Base-by-base conservation (phyloP, 2,113 vertebrate genomes). In the Nestor notabilis region DNA sequence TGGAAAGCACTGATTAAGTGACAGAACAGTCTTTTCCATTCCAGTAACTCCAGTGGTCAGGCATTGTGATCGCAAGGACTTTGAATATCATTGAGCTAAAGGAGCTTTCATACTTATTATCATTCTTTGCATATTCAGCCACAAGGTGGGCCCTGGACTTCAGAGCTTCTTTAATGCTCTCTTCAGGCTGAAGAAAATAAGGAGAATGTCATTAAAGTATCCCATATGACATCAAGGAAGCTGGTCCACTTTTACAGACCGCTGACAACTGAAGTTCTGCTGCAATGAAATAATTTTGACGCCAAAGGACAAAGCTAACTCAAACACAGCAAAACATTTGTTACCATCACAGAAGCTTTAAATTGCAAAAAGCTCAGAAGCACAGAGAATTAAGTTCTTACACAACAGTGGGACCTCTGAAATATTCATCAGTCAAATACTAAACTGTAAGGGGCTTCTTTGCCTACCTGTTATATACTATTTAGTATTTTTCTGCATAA, bases 31-130 rank as follows among this genome's bases (percentile, higher is more conserved):
- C 95, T 87, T 95, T 97, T 94, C 86, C 92, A 84, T 92, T 95
- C 89, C 94, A 96, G 90, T 95, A 81, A 94, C 83, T 96, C 88
- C 83, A 95, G 94, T 97, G 92, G 93, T 89, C 96, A 97, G 86
- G 69, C 80, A 71, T 58, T 94, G 87, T 90, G 95, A 88, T 88
- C 61, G 41, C 78, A 93, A 96, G 87, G 96, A 95, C 82, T 94
- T 82, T 89, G 90, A 96, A 97, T 84, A 95, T 90, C 95, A 93
- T 64, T 75, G 76, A 94, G 52, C 60, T 92, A 75, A 93, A 95
- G 60, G 74, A 95, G 76, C 24, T 93, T 93, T 95, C 76, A 55
- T 70, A 49, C 39, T 94, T 64, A 75, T 92, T 97, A 89, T 69
- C 33, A 81, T 92, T 95, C 83, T 78, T 87, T 56, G 61, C 56